Base-by-base conservation (phyloP, 1,140 invertebrate genomes). In the Venturia canescens region DNA sequence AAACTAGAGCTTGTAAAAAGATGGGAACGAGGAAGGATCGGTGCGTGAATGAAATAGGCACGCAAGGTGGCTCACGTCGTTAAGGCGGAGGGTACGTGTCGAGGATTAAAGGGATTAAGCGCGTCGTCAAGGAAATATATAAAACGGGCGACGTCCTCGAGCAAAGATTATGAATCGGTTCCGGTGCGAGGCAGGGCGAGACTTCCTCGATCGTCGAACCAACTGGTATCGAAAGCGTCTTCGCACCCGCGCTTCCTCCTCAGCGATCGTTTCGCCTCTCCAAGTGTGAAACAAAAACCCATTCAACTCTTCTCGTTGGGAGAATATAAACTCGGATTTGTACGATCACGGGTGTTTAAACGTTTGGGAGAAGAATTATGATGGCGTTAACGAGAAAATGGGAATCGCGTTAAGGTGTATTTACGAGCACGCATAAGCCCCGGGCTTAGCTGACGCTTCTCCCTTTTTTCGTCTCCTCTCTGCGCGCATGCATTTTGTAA, bases 41-140 rank as follows among this genome's bases (percentile, higher is more conserved):
- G 4, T 9, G 50, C 16, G 50, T n/a, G n/a, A n/a, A 53, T n/a
- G 50, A 53, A 53, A 53, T 53, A 53, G 50, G 18, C n/a, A 53
- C 78, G 69, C 85, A 88, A 88, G 86, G 83, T 88, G 87, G 84
- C 69, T 72, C 69, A 27, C 84, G 83, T 88, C 87, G 82, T 78
- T 80, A 63, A n/a, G n/a, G n/a, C 23, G 23, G 38, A 77, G 75
- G 6, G 66, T 48, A 48, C 74, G 34, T 53, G 72, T 82, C 74
- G 81, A 82, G 82, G 84, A 86, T 86, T 84, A 75, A 71, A 83
- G 83, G 82, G 85, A 87, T 87, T 88, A 86, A 79, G 82, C 80
- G 66, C 6, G 81, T 71, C 83, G 70, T 80, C 85, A 82, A 82
- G 83, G 77, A 85, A 81, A 85, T 78, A 85, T 78, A 83, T 86